Base-by-base conservation (phyloP, 1,140 invertebrate species). In the Charaxes varanes region DNA sequence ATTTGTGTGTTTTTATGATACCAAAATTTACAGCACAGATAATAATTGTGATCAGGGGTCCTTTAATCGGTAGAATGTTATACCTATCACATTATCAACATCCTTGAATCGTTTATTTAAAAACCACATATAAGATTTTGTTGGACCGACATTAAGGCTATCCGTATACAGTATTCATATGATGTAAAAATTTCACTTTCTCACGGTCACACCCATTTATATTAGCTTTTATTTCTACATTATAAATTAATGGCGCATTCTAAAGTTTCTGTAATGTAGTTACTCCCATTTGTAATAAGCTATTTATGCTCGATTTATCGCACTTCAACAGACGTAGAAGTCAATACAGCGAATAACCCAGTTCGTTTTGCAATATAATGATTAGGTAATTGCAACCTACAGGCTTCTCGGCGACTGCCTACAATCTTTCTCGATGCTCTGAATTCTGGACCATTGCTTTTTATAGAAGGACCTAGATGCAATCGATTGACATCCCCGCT, bases 281-380 rank as follows among this genome's bases (percentile, higher is more conserved):
- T 10, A 26, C 13, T 11, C 11, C 13, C 11, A 26, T 12, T 26
- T 26, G 13, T 12, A 12, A 26, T 26, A 26, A 12, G 23, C 10
- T 26, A 26, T 26, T 35, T 35, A 24, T 21, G 13, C 11, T 16
- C 21, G 33, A 35, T 24, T 22, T 14, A 36, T 36, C n/a, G 16
- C 7, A 26, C 14, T 15, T 35, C 10, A 15, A 12, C 22, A 24
- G 14, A 21, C 23, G 18, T 31, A 31, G 27, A 13, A 30, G 28
- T 18, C 14, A 14, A 23, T 17, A 12, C 13, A 10, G 1, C 14
- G 6, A 17, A 6, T 26, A 18, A 15, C 12, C 45, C 36, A 33
- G 48, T 57, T 48, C 40, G 52, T 61, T 61, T 50, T 55, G 61
- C 53, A 68, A 64, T 44, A 33, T n/a, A n/a, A n/a, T 37, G 49